Evolutionary conservation across 2,113 vertebrate species (phyloP).

Genomic region (Emydocephalus ijimae): DNA sequence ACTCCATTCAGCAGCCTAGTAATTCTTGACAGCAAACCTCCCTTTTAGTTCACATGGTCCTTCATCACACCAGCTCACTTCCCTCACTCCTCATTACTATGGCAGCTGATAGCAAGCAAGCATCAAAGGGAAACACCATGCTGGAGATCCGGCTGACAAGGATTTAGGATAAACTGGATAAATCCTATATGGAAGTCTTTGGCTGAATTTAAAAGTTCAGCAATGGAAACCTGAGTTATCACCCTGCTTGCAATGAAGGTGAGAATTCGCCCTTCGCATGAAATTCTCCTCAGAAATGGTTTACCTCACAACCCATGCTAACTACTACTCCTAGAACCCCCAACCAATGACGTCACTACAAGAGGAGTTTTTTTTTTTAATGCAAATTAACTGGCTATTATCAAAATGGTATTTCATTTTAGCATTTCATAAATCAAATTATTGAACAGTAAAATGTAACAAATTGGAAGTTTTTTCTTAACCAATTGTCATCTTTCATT

Average conservation of each 20-base stretch:
- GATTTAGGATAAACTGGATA: too few species aligned
- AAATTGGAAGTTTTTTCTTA: background rate
- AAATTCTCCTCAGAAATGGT: background rate
- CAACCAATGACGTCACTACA: background rate
- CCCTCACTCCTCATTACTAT: too few species aligned
- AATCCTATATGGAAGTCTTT: background rate
- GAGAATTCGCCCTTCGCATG: background rate
- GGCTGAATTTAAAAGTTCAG: background rate
- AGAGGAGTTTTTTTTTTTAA: background rate
- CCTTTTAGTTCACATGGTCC: too few species aligned
- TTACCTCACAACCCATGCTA: background rate
- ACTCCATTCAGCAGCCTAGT: too few species aligned
- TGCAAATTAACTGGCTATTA: background rate
- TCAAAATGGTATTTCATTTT: background rate
- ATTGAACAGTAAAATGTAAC: background rate
- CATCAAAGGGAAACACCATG: too few species aligned
- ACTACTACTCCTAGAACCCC: background rate
- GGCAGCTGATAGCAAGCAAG: too few species aligned
- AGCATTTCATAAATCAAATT: background rate
- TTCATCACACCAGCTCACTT: too few species aligned
- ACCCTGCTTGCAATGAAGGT: background rate
- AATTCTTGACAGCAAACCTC: too few species aligned
- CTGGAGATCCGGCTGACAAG: too few species aligned
- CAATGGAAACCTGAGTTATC: too few species aligned
- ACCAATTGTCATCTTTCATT: background rate